A percentile compares a stretch with the other conserved stretches of the same genome.
Conservation (phyloP, 2,113 vertebrate genomes). For the Syngnathus floridae region DNA sequence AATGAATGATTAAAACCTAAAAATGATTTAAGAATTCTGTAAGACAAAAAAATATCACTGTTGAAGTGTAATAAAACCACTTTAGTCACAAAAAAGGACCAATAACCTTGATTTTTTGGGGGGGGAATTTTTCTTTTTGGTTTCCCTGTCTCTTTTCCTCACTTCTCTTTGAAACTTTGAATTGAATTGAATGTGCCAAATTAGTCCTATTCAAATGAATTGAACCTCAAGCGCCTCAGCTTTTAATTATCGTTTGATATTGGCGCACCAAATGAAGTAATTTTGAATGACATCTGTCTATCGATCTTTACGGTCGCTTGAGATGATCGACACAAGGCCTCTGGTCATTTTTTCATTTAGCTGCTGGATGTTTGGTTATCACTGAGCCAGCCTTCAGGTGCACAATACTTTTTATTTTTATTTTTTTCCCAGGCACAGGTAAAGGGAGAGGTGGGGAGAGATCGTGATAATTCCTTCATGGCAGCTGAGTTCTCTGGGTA, state of each 20-base stretch:
- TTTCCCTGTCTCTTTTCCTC: too few species aligned
- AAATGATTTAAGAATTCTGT: too few species aligned
- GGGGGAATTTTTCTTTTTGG: too few species aligned
- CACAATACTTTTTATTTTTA: background rate
- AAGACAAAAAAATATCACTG: too few species aligned
- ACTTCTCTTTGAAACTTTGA: too few species aligned
- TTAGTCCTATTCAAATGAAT: background rate
- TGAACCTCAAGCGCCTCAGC: background rate
- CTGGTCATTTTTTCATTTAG: background rate
- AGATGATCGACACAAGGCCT: too few species aligned
- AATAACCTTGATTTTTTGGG: too few species aligned
- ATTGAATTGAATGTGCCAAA: too few species aligned
- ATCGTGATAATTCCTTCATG: conserved; percentile 31
- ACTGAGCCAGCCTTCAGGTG: background rate
- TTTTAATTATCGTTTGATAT: background rate
- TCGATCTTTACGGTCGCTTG: background rate
- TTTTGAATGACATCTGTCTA: background rate
- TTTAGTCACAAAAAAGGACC: too few species aligned
- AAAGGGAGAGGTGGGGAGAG: conserved; percentile 10
- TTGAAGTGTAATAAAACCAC: too few species aligned
- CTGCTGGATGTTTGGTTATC: background rate
- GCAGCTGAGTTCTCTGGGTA: conserved; percentile 32
- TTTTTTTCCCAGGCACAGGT: background rate
- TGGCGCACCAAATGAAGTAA: background rate
- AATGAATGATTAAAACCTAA: too few species aligned